Evolutionary conservation across 2,113 vertebrate species (phyloP).

Genomic region (Megatriorchis doriae): DNA sequence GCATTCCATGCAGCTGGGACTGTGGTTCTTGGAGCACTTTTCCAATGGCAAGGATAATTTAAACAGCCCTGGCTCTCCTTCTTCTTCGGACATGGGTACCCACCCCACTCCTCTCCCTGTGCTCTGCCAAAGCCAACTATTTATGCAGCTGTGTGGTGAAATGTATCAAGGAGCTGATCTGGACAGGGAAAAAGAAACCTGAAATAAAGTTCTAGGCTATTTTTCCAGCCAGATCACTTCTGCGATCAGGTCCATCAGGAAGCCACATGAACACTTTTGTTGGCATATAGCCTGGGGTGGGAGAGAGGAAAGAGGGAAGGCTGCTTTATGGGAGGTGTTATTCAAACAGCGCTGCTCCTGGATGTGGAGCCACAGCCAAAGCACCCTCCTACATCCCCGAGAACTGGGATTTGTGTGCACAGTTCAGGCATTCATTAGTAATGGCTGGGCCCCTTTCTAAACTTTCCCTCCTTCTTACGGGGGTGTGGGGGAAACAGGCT

Average conservation of each 20-base stretch:
- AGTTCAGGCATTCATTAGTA: not conserved
- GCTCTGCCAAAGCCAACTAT: slow-evolving; percentile 27
- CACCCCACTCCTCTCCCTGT: not conserved
- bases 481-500: not conserved
- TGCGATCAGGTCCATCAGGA: not conserved
- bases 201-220: not conserved
- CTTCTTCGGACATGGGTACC: not conserved
- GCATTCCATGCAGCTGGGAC: not conserved
- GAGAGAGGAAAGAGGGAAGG: not conserved
- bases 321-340: not conserved
- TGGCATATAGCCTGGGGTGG: not conserved
- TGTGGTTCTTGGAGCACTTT: not conserved
- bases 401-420: not conserved
- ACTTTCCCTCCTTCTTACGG: not conserved
- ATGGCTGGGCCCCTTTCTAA: not conserved
- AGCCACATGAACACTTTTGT: not conserved
- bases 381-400: not conserved
- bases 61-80: not conserved
- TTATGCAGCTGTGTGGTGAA: slow-evolving; percentile 20
- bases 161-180: not conserved
- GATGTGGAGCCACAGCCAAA: not conserved
- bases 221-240: not conserved
- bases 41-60: not conserved
- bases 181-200: not conserved
- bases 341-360: not conserved